phyloP scores from a whole-genome alignment of 2,113 vertebrate species.

The Cariama cristata region DNA sequence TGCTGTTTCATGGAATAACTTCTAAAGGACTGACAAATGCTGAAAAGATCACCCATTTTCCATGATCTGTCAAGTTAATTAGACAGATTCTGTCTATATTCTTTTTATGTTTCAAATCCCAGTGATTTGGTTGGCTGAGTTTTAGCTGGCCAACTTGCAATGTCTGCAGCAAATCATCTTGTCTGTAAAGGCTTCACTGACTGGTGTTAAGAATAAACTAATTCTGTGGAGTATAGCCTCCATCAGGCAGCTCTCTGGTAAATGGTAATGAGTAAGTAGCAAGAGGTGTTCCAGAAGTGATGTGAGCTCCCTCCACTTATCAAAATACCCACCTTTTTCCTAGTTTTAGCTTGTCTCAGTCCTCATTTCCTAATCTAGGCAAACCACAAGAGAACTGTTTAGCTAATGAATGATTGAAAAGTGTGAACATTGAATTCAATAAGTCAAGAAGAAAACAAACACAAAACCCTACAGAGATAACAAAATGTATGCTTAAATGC shows the following conservation, averaged over 20 bases:
- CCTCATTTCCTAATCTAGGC: slow-evolving; percentile 41
- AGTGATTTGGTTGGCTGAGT: not conserved
- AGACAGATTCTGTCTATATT: not conserved
- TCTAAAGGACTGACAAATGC: not conserved
- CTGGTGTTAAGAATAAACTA: not conserved
- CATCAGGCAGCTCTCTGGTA: not conserved
- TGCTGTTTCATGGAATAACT: not conserved
- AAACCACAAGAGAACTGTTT: slow-evolving; percentile 57
- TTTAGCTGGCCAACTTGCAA: not conserved
- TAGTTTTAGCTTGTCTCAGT: slow-evolving; percentile 16
- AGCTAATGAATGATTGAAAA: slow-evolving; percentile 70
- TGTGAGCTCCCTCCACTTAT: not conserved
- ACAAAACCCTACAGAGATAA: slow-evolving; percentile 58
- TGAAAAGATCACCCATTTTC: not conserved
- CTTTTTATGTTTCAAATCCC: not conserved
- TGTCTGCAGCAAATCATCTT: not conserved
- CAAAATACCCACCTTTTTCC: slow-evolving; percentile 26
- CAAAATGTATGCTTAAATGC: slow-evolving; percentile 64
- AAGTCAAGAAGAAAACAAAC: slow-evolving; percentile 68
- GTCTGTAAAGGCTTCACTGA: not conserved
- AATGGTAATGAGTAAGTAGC: not conserved
- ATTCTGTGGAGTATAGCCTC: not conserved
- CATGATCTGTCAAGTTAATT: not conserved
- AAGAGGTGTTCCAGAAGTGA: slow-evolving; percentile 25
- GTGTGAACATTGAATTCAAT: slow-evolving; percentile 44